Evolutionary conservation across 2,797 vertebrate genomes (phyloP), one percentile per base, ranked within the genome.

Genomic region (Sebastes umbrosus): DNA sequence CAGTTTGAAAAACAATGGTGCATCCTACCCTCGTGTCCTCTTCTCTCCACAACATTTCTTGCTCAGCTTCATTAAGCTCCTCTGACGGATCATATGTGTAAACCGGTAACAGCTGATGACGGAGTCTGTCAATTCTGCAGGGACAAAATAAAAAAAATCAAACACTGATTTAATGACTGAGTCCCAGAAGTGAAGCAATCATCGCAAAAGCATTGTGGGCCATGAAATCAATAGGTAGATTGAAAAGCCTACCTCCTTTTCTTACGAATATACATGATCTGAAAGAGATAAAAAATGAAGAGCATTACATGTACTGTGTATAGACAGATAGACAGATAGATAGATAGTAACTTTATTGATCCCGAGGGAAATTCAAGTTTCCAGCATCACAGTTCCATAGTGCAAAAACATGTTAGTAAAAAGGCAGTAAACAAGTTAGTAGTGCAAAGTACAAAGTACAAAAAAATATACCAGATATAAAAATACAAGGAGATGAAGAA

Each of bases 51-150:
- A 99, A 88, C 24, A 98, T 96, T 80, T 99, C 98, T 84, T 97
- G 97, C 75, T 99, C 98, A 0, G 96, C 97, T 85, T 99, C 98
- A 1, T 97, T 96, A 5, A 98, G 93, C 79, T 99, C 98, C 88
- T 99, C 98, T 0, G 97, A 95, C 0, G 98, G 97, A 91, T 99
- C 98, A 1, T 99, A 99, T 5, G 97, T 96, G 84, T 99, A 99
- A 87, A 98, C 96, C 14, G 98, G 98, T 43, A 99, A 95, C 86
- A 99, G 94, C 84, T 98, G 98, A 91, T 99, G 98, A 12, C 98
- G 96, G 24, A 99, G 96, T 60, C 96, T 91, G 93, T 99, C 98
- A 16, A 97, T 96, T 87, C 98, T 99, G 84, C 58, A 32, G 50
- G 67, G 67, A 31, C 22, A 39, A 24, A 70, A 73, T 8, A 4